These are phyloP conservation scores for Onthophagus sagittarius DNA, from an alignment of 2,888 invertebrate species.

Conservation along the genomic window DNA sequence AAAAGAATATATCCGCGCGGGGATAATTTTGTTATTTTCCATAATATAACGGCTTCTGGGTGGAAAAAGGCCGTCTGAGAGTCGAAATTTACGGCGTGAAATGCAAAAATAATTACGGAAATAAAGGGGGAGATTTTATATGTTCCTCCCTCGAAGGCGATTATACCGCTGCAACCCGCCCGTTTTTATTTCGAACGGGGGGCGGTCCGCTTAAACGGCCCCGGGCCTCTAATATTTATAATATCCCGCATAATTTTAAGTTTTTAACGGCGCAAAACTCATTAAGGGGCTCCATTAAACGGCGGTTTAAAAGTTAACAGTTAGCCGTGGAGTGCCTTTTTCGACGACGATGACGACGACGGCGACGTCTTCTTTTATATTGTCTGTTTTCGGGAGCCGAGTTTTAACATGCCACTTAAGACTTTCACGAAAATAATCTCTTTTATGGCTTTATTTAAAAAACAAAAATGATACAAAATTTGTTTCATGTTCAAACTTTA, in stretches of 20 bases:
- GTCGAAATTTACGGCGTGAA: slow-evolving; percentile 5
- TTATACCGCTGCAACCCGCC: not conserved
- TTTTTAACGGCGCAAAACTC: slow-evolving; percentile 8
- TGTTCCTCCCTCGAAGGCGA: not conserved
- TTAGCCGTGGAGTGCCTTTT: not conserved
- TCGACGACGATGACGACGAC: not conserved
- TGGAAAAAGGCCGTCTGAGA: not conserved
- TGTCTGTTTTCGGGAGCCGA: not conserved
- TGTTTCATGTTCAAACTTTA: not conserved
- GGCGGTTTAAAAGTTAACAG: slow-evolving; percentile 3
- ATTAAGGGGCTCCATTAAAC: slow-evolving; percentile 9
- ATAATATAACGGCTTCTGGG: not conserved
- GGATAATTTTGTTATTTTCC: not conserved
- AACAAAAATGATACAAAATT: not conserved
- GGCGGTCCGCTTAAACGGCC: not conserved
- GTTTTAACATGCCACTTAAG: not conserved
- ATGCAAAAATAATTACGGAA: slow-evolving; percentile 13
- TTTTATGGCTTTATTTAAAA: no score
- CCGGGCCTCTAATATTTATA: slow-evolving; percentile 10
- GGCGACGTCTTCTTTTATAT: not conserved
- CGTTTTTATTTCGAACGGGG: slow-evolving; percentile 1
- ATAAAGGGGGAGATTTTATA: slow-evolving; percentile 9
- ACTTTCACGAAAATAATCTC: not conserved
- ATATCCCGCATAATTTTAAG: slow-evolving; percentile 5
- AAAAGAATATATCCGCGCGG: not conserved